These are phyloP conservation scores for Aspiorhynchus laticeps DNA, from an alignment of 2,113 vertebrate genomes.

Conservation along the genomic window DNA sequence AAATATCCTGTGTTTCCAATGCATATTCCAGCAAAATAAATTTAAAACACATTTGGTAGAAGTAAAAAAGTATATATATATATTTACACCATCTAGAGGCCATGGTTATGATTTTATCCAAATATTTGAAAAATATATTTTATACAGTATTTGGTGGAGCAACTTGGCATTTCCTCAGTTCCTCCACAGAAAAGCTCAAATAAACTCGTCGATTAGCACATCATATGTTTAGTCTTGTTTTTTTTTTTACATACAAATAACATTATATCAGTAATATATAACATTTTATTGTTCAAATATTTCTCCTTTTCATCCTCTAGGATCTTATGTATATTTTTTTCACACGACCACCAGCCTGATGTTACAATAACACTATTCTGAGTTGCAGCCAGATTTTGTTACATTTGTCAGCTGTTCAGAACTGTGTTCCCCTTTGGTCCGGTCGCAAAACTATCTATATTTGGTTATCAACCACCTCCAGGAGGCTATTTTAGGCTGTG, in stretches of 20 bases:
- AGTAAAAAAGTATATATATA: neutral
- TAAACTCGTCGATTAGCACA: neutral
- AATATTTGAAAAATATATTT: neutral
- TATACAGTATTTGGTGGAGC: neutral
- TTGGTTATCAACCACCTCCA: slow-evolving; percentile 34
- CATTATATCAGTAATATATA: neutral
- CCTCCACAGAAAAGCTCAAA: neutral
- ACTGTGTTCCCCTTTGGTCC: neutral
- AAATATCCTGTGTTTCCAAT: neutral
- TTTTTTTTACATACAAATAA: neutral
- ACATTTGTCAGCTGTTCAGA: neutral
- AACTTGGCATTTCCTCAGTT: neutral
- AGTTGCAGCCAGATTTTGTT: neutral
- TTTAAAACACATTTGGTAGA: neutral
- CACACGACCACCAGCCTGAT: neutral
- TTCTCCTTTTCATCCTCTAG: neutral
- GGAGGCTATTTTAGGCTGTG: slow-evolving; percentile 55
- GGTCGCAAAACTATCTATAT: slow-evolving; percentile 41
- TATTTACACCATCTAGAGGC: neutral
- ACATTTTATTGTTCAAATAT: neutral
- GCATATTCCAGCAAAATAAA: neutral
- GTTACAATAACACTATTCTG: neutral
- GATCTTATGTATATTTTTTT: neutral
- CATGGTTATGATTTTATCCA: neutral
- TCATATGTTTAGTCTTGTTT: neutral